Conservation (phyloP, 2,888 invertebrate species). For the Leptogaster cylindrica region DNA sequence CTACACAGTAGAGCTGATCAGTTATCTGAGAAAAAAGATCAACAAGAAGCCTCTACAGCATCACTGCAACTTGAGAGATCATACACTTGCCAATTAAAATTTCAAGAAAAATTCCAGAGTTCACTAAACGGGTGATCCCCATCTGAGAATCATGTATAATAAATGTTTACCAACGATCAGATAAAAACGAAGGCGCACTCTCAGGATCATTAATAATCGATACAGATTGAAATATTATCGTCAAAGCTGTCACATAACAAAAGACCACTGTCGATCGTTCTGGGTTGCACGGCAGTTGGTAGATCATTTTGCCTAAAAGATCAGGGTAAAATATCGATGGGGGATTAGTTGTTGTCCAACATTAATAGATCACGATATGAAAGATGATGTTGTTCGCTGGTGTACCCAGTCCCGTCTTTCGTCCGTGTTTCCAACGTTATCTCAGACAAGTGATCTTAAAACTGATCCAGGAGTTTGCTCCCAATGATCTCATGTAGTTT, state of each 20-base stretch:
- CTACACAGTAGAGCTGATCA: too few relatives aligned
- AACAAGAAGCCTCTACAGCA: too few relatives aligned
- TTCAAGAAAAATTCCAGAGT: conserved; percentile 18
- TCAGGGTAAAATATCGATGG: not conserved
- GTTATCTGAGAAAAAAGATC: too few relatives aligned
- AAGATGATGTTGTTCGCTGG: conserved; percentile 36
- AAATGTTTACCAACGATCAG: conserved; percentile 25
- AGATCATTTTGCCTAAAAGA: conserved; percentile 1
- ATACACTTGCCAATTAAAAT: conserved; percentile 30
- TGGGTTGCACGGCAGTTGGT: not conserved
- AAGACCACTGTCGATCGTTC: conserved; percentile 5
- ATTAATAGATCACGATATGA: conserved; percentile 39
- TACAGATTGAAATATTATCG: conserved; percentile 42
- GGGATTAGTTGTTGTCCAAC: conserved; percentile 3
- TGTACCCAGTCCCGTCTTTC: not conserved
- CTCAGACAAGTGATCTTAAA: too few relatives aligned
- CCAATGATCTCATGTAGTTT: too few relatives aligned
- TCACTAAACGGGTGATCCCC: conserved; percentile 1
- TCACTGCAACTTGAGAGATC: not conserved
- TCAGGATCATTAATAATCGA: conserved; percentile 40
- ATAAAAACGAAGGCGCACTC: conserved; percentile 7
- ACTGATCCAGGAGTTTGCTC: too few relatives aligned
- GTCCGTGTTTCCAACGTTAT: too few relatives aligned
- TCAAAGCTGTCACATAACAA: conserved; percentile 28
- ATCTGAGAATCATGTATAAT: conserved; percentile 10